Evolutionary conservation across 2,888 invertebrate species (phyloP).

Genomic region (Geotrupes spiniger): DNA sequence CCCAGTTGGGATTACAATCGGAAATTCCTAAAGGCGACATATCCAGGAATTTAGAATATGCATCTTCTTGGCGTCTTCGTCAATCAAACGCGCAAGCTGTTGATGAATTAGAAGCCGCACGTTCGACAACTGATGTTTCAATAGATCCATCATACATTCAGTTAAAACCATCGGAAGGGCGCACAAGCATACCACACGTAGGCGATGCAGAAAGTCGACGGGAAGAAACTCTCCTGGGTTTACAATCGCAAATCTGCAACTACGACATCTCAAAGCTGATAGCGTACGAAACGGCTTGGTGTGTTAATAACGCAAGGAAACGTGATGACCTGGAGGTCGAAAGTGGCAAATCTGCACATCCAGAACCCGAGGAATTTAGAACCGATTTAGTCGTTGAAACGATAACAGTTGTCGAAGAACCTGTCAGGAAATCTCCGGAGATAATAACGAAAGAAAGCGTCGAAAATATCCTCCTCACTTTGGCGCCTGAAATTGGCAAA

Average conservation of each 20-base stretch:
- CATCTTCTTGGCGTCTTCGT: conserved; percentile 2
- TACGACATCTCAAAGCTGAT: conserved; percentile 8
- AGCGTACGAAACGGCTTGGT: conserved; percentile 2
- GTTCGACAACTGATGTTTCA: too few species aligned
- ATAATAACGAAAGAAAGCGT: background rate
- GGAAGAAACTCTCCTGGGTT: background rate
- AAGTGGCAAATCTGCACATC: too few species aligned
- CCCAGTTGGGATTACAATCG: conserved; percentile 1
- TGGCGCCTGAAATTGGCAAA: too few species aligned
- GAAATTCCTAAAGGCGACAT: conserved; percentile 7
- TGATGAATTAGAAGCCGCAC: too few species aligned
- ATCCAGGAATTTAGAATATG: conserved; percentile 4
- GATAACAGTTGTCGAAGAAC: background rate
- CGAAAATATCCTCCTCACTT: too few species aligned
- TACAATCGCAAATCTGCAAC: conserved; percentile 1
- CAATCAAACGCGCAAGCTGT: background rate
- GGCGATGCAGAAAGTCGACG: too few species aligned
- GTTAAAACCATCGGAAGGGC: too few species aligned
- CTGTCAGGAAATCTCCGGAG: background rate
- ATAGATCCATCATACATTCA: too few species aligned
- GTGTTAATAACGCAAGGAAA: conserved; percentile 3
- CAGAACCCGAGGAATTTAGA: too few species aligned
- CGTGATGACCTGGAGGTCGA: background rate
- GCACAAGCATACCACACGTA: too few species aligned
- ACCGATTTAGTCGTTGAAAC: too few species aligned